phyloP scores from a whole-genome alignment of 64 coral and sea anemone species.

The Pocillopora verrucosa region DNA sequence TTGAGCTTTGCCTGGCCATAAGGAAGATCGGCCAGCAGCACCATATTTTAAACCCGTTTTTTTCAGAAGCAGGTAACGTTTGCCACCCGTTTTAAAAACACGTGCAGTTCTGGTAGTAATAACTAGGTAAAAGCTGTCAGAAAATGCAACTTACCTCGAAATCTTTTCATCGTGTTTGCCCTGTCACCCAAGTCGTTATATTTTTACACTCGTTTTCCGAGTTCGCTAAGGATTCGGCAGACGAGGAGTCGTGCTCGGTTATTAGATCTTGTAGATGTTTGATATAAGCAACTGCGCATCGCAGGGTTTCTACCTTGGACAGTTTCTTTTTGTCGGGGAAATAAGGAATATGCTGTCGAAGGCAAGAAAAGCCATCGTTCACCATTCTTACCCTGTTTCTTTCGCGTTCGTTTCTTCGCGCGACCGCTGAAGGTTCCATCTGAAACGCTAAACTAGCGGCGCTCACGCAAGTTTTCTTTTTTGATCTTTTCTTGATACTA shows the following conservation, averaged over 20 bases:
- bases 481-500: constrained; percentile 19
- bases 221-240: neutral
- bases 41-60: neutral
- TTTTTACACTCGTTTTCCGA: constrained; percentile 44
- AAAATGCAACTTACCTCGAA: constrained; percentile 13
- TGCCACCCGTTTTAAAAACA: constrained; percentile 44
- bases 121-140: neutral
- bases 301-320: constrained; percentile 95
- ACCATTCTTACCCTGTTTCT: constrained; percentile 93
- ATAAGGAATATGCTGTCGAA: constrained; percentile 97
- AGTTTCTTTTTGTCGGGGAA: constrained; percentile 95
- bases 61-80: neutral
- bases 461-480: constrained; percentile 44
- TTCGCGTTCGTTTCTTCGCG: constrained; percentile 90
- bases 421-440: constrained; percentile 78
- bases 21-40: no score
- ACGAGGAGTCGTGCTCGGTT: constrained; percentile 79
- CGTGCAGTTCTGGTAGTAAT: constrained; percentile 10
- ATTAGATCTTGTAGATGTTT: constrained; percentile 96
- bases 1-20: neutral
- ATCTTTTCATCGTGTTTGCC: constrained; percentile 1
- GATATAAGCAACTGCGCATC: constrained; percentile 92
- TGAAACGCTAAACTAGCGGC: constrained; percentile 66
- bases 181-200: constrained; percentile 18
- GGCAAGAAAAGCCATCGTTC: constrained; percentile 90